Evolutionary conservation across 2,888 invertebrate species (phyloP), one percentile per base, ranked within the genome.

Genomic region (Cephus spinipes): DNA sequence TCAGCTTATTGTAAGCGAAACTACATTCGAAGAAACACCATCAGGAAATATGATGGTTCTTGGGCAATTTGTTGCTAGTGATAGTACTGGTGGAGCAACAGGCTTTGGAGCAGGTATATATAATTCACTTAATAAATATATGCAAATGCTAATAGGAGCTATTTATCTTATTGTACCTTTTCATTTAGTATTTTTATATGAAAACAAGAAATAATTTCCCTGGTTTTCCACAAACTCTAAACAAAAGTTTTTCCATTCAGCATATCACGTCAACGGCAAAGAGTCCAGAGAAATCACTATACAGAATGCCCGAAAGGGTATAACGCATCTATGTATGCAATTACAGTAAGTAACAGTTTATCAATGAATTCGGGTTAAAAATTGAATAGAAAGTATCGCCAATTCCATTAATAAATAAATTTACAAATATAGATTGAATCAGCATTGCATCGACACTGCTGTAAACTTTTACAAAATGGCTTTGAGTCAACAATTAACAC

Each of bases 381-480:
- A 33, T 33, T 69, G 11, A 40, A 40, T 40, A 40, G 23, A 40
- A 15, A 40, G 9, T 40, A 40, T 40, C 23, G 40, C 40, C 40
- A 40, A 9, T 40, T 6, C 23, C 15, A 40, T 40, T 23, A 3
- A 35, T 69, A 69, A 40, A 74, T 77, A 76, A 73, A 2, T 68
- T 55, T 23, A 23, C 15, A 69, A 76, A 77, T 77, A 36, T 75
- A 92, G 95, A 33, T 93, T 99, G 78, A 98, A 97, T 87, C 96
- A 97, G 86, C 97, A 98, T 88, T 97, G 97, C 87, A 95, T 98
- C 82, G 98, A 99, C 84, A 98, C 97, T 30, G 97, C 99, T 0
- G 96, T 96, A 86, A 97, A 97, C 90, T 98, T 98, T 91, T 98
- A 98, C 92, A 98, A 97, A 92, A 96, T 98, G 96, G 98, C 98